These are phyloP conservation scores for Caenorhabditis uteleia DNA, from an alignment of 2,888 invertebrate species.

Conservation along the genomic window DNA sequence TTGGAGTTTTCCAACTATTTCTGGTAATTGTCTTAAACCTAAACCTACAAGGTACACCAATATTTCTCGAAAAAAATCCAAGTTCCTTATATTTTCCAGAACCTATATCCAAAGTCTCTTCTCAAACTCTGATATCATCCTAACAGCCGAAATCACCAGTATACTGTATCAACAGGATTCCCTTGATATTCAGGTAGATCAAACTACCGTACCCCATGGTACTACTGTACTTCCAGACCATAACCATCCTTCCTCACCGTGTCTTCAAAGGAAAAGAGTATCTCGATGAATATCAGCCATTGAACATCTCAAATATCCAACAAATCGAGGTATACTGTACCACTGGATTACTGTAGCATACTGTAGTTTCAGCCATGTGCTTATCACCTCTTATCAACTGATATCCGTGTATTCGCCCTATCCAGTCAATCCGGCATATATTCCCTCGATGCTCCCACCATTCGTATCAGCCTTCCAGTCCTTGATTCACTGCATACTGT, in stretches of 20 bases:
- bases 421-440: conserved; percentile 26
- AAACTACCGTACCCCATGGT: conserved; percentile 17
- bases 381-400: conserved; percentile 20
- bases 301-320: conserved; percentile 14
- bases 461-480: conserved; percentile 41
- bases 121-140: conserved; percentile 21
- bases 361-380: conserved; percentile 23
- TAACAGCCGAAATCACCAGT: conserved; percentile 13
- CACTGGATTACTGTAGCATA: background rate
- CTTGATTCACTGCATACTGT: conserved; percentile 48
- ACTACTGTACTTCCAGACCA: conserved; percentile 16
- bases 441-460: conserved; percentile 32
- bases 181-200: conserved; percentile 17
- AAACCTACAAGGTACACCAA: conserved; percentile 3
- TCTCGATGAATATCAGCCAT: conserved; percentile 6
- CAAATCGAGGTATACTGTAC: conserved; percentile 11
- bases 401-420: conserved; percentile 32
- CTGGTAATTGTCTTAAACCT: conserved; percentile 7
- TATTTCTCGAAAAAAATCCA: too few relatives aligned
- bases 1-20: too few relatives aligned
- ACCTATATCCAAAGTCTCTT: conserved; percentile 31
- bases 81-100: background rate
- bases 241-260: conserved; percentile 16
- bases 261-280: conserved; percentile 42
- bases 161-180: conserved; percentile 16